Conservation (phyloP, 2,888 invertebrate species). For the Cyaniris semiargus region DNA sequence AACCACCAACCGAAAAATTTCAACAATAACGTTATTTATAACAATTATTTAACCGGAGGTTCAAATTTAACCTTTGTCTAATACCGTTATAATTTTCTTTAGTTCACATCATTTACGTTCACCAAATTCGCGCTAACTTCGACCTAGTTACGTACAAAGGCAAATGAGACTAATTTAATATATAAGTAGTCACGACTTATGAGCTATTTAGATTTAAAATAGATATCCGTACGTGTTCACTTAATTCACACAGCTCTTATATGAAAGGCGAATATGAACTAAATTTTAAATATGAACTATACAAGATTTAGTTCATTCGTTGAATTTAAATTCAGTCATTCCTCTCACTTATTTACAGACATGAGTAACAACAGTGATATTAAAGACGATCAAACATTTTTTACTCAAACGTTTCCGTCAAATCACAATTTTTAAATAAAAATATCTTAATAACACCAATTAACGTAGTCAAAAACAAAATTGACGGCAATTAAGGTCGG, state of each 20-base stretch:
- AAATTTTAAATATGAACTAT: neutral
- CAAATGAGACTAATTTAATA: constrained; percentile 40
- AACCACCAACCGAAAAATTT: constrained; percentile 11
- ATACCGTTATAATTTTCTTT: constrained; percentile 38
- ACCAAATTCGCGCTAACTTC: constrained; percentile 41
- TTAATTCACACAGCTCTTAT: neutral
- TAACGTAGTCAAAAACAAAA: constrained; percentile 11
- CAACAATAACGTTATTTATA: constrained; percentile 29
- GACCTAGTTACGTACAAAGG: constrained; percentile 39
- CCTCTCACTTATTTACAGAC: too few species aligned
- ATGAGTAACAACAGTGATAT: too few species aligned
- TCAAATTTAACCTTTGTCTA: constrained; percentile 32
- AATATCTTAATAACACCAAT: constrained; percentile 11
- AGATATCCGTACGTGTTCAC: neutral
- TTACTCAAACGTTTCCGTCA: neutral
- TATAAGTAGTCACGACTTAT: constrained; percentile 1
- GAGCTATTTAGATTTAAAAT: constrained; percentile 12
- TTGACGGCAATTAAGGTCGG: constrained; percentile 6
- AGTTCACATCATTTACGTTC: constrained; percentile 43
- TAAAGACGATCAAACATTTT: neutral
- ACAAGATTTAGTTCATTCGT: too few species aligned
- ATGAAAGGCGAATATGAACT: neutral
- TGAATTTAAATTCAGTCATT: neutral
- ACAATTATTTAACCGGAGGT: constrained; percentile 28
- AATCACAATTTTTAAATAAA: neutral